Conservation (phyloP, 2,113 vertebrate genomes). For the Ochotona curzoniae region DNA sequence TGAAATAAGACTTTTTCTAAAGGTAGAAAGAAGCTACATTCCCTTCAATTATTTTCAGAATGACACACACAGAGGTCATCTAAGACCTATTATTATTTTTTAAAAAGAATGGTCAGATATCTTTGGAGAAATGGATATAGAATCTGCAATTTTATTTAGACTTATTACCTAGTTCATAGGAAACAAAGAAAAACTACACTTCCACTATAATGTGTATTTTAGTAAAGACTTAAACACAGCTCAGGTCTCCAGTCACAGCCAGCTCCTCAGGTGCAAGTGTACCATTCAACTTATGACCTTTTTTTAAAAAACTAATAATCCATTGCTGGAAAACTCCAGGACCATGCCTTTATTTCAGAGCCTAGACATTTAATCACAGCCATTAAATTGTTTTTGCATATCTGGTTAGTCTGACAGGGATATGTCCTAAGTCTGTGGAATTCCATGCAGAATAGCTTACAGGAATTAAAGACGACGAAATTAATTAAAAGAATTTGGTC, state of each 20-base stretch:
- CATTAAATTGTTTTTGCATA: constrained; percentile 26
- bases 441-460: constrained; percentile 10
- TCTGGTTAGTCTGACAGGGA: constrained; percentile 30
- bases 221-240: not conserved
- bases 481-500: constrained; percentile 42
- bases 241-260: not conserved
- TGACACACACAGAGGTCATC: not conserved
- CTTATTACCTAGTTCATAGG: constrained; percentile 38
- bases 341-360: constrained; percentile 1
- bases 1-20: constrained; percentile 4
- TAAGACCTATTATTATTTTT: not conserved
- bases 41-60: constrained; percentile 50
- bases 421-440: constrained; percentile 32
- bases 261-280: constrained; percentile 2
- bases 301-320: constrained; percentile 9
- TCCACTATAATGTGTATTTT: not conserved
- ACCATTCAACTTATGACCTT: constrained; percentile 3
- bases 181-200: constrained; percentile 29
- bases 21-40: constrained; percentile 24
- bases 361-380: not conserved
- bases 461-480: constrained; percentile 45
- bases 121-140: constrained; percentile 38
- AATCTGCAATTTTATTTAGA: constrained; percentile 41
- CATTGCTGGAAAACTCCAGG: constrained; percentile 35
- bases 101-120: not conserved